Evolutionary conservation across 2,888 invertebrate genomes (phyloP).

Genomic region (Tholera decimalis): DNA sequence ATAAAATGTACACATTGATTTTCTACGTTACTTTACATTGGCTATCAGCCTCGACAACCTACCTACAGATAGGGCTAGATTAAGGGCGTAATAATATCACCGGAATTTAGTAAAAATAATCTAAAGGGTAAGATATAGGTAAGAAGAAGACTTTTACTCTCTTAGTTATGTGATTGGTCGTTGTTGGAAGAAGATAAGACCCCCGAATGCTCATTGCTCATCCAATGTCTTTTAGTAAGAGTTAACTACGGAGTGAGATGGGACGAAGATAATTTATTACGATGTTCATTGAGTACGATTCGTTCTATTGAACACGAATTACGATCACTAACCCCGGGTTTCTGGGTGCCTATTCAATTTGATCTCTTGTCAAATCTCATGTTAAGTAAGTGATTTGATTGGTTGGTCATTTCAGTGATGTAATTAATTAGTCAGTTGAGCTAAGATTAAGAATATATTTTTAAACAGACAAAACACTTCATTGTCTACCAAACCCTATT

Average conservation of each 20-base stretch:
- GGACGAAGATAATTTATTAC: not conserved
- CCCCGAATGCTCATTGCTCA: not conserved
- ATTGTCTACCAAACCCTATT: no score
- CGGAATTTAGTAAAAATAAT: no score
- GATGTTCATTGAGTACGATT: not conserved
- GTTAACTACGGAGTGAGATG: not conserved
- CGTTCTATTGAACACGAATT: slow-evolving; percentile 11
- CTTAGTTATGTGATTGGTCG: not conserved
- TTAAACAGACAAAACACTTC: no score
- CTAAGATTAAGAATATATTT: no score
- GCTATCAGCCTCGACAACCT: no score
- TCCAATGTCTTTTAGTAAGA: not conserved
- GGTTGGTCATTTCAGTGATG: not conserved
- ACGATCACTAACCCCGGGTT: slow-evolving; percentile 9
- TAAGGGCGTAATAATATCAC: no score
- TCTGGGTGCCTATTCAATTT: slow-evolving; percentile 18
- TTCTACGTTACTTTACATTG: no score
- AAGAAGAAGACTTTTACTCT: no score
- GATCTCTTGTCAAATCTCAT: slow-evolving; percentile 3
- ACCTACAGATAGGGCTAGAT: no score
- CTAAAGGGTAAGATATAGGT: no score
- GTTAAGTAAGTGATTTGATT: slow-evolving; percentile 21
- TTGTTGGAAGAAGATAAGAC: not conserved
- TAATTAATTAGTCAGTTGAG: no score
- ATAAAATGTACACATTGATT: no score